Percentiles rank a stretch among this genome's conserved stretches.
These are phyloP conservation scores for Chinchilla lanigera DNA, from an alignment of 2,113 vertebrate species.

Conservation along the genomic window DNA sequence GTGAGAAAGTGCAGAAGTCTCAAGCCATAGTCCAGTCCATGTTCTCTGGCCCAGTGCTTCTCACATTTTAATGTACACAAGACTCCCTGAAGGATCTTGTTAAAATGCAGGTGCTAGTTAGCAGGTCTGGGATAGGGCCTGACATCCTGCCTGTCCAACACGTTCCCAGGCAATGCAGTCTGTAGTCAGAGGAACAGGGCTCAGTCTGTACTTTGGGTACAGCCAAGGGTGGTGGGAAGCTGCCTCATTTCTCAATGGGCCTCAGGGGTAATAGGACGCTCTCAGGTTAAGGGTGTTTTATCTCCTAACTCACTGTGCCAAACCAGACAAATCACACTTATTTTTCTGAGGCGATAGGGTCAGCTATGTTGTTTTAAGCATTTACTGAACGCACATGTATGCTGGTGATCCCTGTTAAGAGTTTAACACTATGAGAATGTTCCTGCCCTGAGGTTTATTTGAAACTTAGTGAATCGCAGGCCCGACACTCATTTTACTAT, in stretches of 20 bases:
- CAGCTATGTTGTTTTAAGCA: not conserved
- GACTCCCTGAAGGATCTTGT: not conserved
- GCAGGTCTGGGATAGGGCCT: not conserved
- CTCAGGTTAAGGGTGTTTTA: not conserved
- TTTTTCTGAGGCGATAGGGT: not conserved
- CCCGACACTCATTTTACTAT: not conserved
- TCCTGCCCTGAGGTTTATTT: not conserved
- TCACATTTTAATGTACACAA: not conserved
- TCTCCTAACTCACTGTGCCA: not conserved
- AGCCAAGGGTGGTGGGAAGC: not conserved
- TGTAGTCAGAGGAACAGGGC: not conserved
- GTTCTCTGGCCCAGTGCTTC: not conserved
- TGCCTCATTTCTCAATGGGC: not conserved
- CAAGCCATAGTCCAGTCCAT: not conserved
- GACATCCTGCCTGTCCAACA: not conserved
- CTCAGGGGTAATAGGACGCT: too few relatives aligned
- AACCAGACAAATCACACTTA: not conserved
- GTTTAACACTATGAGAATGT: not conserved
- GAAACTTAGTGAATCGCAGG: not conserved
- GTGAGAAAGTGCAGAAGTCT: not conserved
- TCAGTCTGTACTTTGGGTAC: not conserved
- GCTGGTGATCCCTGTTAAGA: not conserved
- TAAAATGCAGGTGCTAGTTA: not conserved
- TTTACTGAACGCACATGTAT: not conserved
- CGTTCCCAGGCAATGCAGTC: rapidly evolving